Conservation (phyloP, 2,888 invertebrate species). For the Epinotia demarniana region DNA sequence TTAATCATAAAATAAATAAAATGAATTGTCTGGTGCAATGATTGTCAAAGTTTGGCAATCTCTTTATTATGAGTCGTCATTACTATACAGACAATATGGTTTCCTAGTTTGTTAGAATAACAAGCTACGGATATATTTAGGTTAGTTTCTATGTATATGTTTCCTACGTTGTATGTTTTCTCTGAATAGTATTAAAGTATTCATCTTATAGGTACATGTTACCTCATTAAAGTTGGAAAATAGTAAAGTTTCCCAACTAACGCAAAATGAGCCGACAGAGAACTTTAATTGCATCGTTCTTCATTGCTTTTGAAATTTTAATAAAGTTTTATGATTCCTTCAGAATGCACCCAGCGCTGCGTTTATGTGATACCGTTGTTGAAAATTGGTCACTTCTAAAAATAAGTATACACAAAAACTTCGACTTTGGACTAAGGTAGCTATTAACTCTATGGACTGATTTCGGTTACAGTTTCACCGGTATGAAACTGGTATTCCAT, state of each 20-base stretch:
- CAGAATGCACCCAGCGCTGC: slow-evolving; percentile 74
- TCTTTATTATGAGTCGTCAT: background rate
- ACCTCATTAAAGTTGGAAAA: slow-evolving; percentile 12
- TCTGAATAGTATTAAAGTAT: background rate
- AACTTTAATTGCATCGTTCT: slow-evolving; percentile 66
- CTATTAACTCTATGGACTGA: no score
- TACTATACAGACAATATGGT: background rate
- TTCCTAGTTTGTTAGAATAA: background rate
- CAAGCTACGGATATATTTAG: background rate
- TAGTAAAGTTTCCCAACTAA: slow-evolving; percentile 36
- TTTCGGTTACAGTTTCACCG: no score
- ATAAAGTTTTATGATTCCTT: slow-evolving; percentile 80
- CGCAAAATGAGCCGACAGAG: slow-evolving; percentile 53
- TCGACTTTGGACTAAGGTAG: no score
- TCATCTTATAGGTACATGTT: background rate
- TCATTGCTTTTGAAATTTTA: slow-evolving; percentile 74
- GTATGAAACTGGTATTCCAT: no score
- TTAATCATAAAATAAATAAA: no score
- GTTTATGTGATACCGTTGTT: slow-evolving; percentile 53
- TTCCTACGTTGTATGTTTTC: background rate
- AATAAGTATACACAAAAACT: background rate
- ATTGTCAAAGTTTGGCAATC: no score
- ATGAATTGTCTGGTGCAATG: no score
- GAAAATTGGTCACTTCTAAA: slow-evolving; percentile 54
- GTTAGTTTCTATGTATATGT: no score